These are phyloP conservation scores for Heliconius cydno DNA, from an alignment of 2,888 invertebrate species.

Conservation along the genomic window DNA sequence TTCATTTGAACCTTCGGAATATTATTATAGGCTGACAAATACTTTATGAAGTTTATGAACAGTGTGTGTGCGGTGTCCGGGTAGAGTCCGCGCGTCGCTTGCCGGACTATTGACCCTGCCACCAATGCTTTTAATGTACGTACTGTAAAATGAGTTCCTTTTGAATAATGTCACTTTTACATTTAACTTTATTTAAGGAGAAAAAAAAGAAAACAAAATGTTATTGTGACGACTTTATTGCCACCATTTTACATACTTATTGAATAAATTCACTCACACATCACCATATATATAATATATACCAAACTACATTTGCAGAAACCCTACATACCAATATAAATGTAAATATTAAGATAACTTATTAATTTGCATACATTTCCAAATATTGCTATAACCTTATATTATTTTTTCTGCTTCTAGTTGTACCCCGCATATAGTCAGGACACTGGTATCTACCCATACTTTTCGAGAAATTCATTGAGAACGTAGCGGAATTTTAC, in stretches of 20 bases:
- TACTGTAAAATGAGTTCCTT: background rate
- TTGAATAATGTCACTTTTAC: background rate
- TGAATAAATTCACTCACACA: constrained; percentile 21
- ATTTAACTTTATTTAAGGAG: background rate
- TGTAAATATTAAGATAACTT: constrained; percentile 11
- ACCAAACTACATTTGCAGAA: background rate
- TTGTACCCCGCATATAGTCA: background rate
- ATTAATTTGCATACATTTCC: constrained; percentile 6
- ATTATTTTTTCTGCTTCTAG: background rate
- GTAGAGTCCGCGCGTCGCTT: too few relatives aligned
- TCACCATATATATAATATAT: background rate
- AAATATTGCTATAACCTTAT: constrained; percentile 17
- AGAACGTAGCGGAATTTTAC: too few relatives aligned
- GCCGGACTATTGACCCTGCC: too few relatives aligned
- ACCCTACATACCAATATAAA: background rate
- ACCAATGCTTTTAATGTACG: background rate
- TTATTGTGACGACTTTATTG: constrained; percentile 27
- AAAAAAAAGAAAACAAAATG: background rate
- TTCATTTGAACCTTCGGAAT: background rate
- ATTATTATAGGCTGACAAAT: background rate
- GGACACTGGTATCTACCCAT: too few relatives aligned
- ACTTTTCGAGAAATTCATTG: too few relatives aligned
- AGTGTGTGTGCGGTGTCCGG: too few relatives aligned
- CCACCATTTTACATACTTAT: constrained; percentile 20
- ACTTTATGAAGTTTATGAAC: too few relatives aligned